Evolutionary conservation across 2,113 vertebrate species (phyloP).

Genomic region (Acrocephalus kingi): DNA sequence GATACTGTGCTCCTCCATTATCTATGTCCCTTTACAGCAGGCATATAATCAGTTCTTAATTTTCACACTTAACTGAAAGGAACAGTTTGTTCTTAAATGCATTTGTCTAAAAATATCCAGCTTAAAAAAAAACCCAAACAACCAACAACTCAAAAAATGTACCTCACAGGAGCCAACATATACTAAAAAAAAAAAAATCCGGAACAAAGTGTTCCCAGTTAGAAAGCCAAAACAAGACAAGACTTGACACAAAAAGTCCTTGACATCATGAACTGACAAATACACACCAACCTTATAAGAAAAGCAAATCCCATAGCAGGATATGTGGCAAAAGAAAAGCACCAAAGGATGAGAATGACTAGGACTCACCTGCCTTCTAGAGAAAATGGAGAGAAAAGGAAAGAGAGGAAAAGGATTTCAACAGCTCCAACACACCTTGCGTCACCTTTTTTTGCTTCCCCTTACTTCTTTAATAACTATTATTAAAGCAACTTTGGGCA

Average conservation of each 20-base stretch:
- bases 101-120: neutral
- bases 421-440: conserved; percentile 8
- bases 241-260: conserved; percentile 7
- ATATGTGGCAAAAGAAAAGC: neutral
- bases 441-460: conserved; percentile 5
- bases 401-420: conserved; percentile 11
- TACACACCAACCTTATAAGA: neutral
- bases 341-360: neutral
- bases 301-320: neutral
- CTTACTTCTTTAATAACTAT: conserved; percentile 42
- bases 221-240: conserved; percentile 46
- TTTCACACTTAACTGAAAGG: neutral
- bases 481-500: conserved; percentile 54
- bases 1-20: neutral
- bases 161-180: neutral
- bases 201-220: neutral
- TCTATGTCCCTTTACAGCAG: neutral
- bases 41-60: neutral
- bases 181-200: neutral
- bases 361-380: neutral
- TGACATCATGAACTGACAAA: neutral
- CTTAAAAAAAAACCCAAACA: neutral
- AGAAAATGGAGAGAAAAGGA: neutral
- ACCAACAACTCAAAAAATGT: neutral
- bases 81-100: neutral